Percentiles rank a stretch among this genome's conserved stretches.
Evolutionary conservation across 2,113 vertebrate species (phyloP).

Genomic region (Eurypyga helias): DNA sequence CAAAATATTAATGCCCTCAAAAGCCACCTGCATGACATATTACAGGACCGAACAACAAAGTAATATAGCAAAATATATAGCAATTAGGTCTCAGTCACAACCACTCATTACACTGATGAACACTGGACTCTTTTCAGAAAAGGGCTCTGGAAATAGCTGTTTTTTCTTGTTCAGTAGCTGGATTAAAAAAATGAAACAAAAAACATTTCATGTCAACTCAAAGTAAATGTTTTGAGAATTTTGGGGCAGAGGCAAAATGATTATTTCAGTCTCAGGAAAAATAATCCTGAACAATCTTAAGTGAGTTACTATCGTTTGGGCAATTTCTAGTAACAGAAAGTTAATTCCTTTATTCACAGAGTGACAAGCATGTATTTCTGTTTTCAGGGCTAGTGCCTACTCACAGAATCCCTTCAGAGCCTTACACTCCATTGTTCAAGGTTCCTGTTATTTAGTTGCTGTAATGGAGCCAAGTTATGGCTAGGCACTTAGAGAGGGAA

Average conservation of each 20-base stretch:
- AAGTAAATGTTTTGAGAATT: not conserved
- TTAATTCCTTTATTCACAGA: not conserved
- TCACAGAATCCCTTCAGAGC: not conserved
- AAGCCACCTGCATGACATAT: not conserved
- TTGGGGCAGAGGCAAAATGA: not conserved
- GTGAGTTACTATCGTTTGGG: not conserved
- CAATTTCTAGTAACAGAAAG: not conserved
- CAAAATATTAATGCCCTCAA: not conserved
- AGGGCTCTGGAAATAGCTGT: not conserved
- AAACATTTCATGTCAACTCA: not conserved
- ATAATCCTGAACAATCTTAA: not conserved
- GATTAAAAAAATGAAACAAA: not conserved
- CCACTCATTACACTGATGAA: not conserved
- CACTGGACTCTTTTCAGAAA: not conserved
- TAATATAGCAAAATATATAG: not conserved
- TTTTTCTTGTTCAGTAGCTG: not conserved
- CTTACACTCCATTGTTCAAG: not conserved
- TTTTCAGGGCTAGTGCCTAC: not conserved
- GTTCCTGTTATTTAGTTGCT: not conserved
- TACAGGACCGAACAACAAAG: not conserved
- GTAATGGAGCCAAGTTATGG: not conserved
- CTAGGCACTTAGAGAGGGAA: not conserved
- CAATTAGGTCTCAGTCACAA: not conserved
- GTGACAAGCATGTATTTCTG: not conserved
- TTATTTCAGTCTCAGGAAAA: not conserved